Percentiles rank a stretch among this genome's conserved stretches.
phyloP scores from a whole-genome alignment of 1,140 invertebrate species.

The Augochlora pura region DNA sequence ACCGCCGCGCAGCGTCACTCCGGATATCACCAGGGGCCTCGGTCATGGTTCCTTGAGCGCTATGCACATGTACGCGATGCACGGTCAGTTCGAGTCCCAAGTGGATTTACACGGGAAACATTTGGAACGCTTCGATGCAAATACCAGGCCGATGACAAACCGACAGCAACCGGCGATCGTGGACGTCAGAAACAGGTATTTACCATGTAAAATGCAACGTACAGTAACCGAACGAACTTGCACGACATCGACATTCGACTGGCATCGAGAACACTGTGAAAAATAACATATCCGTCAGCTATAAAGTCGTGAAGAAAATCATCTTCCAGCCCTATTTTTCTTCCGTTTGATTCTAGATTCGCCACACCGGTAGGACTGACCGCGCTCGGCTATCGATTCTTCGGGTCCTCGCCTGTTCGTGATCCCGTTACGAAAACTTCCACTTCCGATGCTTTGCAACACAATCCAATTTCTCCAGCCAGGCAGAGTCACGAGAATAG shows the following conservation, averaged over 20 bases:
- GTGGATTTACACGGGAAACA: constrained; percentile 27
- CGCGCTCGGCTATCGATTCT: constrained; percentile 75
- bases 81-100: constrained; percentile 54
- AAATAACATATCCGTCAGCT: too few relatives aligned
- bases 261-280: too few relatives aligned
- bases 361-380: constrained; percentile 70
- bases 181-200: constrained; percentile 74
- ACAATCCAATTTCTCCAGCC: constrained; percentile 73
- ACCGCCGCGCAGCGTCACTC: constrained; percentile 81
- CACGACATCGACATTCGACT: too few relatives aligned
- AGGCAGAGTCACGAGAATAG: constrained; percentile 63
- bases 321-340: constrained; percentile 1
- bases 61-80: constrained; percentile 71
- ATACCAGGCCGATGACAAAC: constrained; percentile 56
- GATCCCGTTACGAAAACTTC: constrained; percentile 60
- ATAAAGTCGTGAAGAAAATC: too few relatives aligned
- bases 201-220: too few relatives aligned
- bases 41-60: constrained; percentile 67
- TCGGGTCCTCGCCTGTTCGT: constrained; percentile 70
- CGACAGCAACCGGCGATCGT: constrained; percentile 57
- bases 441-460: constrained; percentile 55
- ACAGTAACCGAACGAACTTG: too few relatives aligned
- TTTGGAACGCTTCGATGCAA: constrained; percentile 40
- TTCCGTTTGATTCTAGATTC: constrained; percentile 66
- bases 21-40: constrained; percentile 81